A percentile compares a stretch with the other conserved stretches of the same genome.
Evolutionary conservation across 2,113 vertebrate genomes (phyloP).

Genomic region (Butorides virescens): DNA sequence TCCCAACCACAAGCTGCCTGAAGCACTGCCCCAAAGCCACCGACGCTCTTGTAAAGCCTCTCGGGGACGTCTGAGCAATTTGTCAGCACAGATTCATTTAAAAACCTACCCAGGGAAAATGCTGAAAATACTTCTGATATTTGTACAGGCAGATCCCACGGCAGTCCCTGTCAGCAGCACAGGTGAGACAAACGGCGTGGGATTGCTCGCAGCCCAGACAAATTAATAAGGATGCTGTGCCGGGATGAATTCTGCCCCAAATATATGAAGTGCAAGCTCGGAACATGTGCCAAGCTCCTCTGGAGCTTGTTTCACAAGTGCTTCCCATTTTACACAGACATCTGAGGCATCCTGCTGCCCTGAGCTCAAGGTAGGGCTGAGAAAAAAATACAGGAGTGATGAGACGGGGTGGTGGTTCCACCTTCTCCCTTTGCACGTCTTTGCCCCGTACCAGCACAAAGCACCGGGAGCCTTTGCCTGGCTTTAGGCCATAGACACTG

Average conservation of each 20-base stretch:
- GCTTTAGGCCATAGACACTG: background rate
- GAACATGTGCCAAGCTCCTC: constrained; percentile 8
- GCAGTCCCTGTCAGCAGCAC: constrained; percentile 2
- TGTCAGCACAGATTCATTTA: background rate
- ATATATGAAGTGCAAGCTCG: background rate
- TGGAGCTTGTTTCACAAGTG: constrained; percentile 34
- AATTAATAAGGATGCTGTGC: constrained; percentile 13
- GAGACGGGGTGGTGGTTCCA: background rate
- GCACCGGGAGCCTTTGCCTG: background rate
- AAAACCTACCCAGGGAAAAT: background rate
- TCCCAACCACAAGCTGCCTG: background rate
- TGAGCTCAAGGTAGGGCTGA: background rate
- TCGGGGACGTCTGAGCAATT: background rate
- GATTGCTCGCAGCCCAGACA: background rate
- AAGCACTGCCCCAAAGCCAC: background rate
- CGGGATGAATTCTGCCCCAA: background rate
- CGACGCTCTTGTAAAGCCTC: background rate
- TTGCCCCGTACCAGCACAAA: background rate
- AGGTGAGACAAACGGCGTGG: background rate
- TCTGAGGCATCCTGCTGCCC: background rate
- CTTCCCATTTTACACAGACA: background rate
- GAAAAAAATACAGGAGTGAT: background rate
- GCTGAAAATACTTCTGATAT: background rate
- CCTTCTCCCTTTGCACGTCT: background rate
- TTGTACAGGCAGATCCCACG: background rate